Percentiles rank a stretch among this genome's conserved stretches.
phyloP scores from a whole-genome alignment of 2,113 vertebrate species.

The Petroica traversi region DNA sequence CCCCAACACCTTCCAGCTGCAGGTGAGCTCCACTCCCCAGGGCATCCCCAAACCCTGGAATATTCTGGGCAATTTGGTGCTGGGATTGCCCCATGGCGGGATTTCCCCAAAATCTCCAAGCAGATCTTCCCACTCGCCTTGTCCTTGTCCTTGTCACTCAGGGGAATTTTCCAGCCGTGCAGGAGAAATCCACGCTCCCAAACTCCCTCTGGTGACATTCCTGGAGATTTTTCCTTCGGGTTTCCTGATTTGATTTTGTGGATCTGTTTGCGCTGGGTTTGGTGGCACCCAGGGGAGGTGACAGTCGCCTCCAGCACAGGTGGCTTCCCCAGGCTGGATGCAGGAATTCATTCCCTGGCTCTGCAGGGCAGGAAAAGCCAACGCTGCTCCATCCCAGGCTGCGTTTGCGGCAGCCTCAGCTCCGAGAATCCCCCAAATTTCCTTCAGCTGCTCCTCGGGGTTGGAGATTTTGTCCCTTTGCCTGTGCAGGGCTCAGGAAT shows the following conservation, averaged over 20 bases:
- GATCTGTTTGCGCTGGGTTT: not conserved
- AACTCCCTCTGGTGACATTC: not conserved
- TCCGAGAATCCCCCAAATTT: fast-evolving
- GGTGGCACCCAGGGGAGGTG: not conserved
- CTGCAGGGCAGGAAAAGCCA: not conserved
- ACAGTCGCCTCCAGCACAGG: not conserved
- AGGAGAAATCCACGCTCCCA: not conserved
- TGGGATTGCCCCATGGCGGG: not conserved
- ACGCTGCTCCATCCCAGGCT: not conserved
- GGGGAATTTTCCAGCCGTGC: not conserved
- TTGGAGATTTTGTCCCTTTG: not conserved
- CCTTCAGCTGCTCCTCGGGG: not conserved
- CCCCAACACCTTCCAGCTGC: not conserved
- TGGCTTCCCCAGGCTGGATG: too few relatives aligned
- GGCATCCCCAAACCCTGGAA: not conserved
- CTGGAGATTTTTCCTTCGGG: not conserved
- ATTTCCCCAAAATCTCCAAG: not conserved
- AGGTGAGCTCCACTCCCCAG: not conserved
- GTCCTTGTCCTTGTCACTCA: not conserved
- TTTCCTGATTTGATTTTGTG: not conserved
- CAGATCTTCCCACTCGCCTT: not conserved
- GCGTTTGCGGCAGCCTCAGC: not conserved
- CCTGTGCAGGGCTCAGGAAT: not conserved
- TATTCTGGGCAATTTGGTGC: not conserved
- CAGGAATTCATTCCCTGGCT: not conserved